Evolutionary conservation across 2,888 invertebrate species (phyloP), one percentile per base, ranked within the genome.

Genomic region (Tethea ocularis): DNA sequence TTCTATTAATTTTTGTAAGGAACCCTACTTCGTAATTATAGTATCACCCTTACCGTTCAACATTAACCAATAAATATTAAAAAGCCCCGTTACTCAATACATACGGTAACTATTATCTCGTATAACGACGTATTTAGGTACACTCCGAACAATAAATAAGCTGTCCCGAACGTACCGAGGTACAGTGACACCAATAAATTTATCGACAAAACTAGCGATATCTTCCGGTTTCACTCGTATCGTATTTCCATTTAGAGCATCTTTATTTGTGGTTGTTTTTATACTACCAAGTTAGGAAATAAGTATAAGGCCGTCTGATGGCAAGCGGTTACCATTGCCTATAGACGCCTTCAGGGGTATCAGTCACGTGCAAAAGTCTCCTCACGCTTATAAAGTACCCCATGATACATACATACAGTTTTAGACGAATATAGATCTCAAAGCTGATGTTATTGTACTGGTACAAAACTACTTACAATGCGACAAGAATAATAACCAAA

Each of bases 121-220:
- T 78, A 82, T 83, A 84, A 84, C 83, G 86, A 87, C 84, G 85
- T 86, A 91, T 91, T 85, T 89, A 90, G 86, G 90, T 88, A 89
- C 86, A 86, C 74, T 82, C 82, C 66, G 69, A 77, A 75, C 75
- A 80, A 89, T 89, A 91, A 89, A 90, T 89, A 88, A 77, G 63
- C 67, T 71, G 73, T 67, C 69, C 70, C 71, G 20, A 57, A 61
- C 60, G 26, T n/a, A n/a, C n/a, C n/a, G n/a, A 65, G 59, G 77
- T 80, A 82, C 77, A 80, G 68, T 75, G 78, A 77, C 71, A 80
- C 82, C 82, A 82, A 89, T 88, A 89, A 88, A 91, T 91, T 89
- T 86, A 83, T 86, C 87, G 89, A 13, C 13, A 13, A 20, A 33
- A 23, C 52, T 54, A 33, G 53, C 22, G 11, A 20, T 20, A 10